A percentile compares a stretch with the other conserved stretches of the same genome.
These are phyloP conservation scores for Eupithecia pulchellata DNA, from an alignment of 2,888 invertebrate species.

Conservation along the genomic window DNA sequence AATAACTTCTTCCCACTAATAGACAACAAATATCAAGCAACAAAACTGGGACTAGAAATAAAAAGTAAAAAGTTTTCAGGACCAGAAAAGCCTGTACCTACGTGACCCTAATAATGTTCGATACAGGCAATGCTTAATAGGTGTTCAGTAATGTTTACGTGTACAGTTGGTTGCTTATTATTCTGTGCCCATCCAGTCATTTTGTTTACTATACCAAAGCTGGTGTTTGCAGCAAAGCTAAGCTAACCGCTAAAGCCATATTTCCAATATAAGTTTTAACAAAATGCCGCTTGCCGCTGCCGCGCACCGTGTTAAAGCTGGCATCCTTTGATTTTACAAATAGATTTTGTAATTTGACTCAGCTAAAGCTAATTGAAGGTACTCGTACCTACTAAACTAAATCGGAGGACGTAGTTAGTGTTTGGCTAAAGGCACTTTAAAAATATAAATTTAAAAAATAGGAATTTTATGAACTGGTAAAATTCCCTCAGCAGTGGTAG, in stretches of 20 bases:
- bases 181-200: constrained; percentile 1
- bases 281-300: no score
- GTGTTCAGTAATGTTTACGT: neutral
- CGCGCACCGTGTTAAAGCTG: neutral
- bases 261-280: constrained; percentile 2
- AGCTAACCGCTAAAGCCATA: neutral
- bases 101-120: neutral
- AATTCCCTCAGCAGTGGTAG: neutral
- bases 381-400: no score
- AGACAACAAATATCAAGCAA: no score
- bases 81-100: neutral
- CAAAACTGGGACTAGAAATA: neutral
- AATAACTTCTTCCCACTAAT: no score
- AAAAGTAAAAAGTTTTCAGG: neutral
- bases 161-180: neutral
- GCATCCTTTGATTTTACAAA: neutral
- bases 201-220: constrained; percentile 8
- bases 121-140: neutral
- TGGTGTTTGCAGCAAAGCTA: neutral
- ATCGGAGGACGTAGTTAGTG: no score
- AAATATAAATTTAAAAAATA: no score
- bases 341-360: neutral
- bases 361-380: no score
- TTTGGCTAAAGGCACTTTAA: no score
- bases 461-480: neutral